phyloP scores from a whole-genome alignment of 2,797 vertebrate genomes.

The Rhinogobio ventralis region DNA sequence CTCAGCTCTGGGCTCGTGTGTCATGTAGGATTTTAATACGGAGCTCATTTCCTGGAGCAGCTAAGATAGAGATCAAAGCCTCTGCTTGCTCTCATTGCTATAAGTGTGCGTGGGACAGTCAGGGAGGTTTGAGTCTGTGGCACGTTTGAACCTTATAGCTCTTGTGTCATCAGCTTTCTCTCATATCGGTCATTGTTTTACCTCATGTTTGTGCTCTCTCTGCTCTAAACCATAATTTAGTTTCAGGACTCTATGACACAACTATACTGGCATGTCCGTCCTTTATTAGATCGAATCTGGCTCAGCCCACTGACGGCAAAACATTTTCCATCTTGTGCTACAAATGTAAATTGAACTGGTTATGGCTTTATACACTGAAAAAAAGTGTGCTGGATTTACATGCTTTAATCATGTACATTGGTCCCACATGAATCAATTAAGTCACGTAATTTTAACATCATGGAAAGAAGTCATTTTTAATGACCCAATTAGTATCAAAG shows the following conservation, averaged over 20 bases:
- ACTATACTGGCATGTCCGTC: slow-evolving; percentile 50
- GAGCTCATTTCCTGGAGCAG: slow-evolving; percentile 65
- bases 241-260: slow-evolving; percentile 48
- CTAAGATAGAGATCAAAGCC: slow-evolving; percentile 63
- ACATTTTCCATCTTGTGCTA: background rate
- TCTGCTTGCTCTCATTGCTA: slow-evolving; percentile 29
- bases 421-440: too few species aligned
- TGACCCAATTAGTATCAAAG: too few species aligned
- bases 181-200: slow-evolving; percentile 47
- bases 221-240: slow-evolving; percentile 42
- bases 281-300: slow-evolving; percentile 30
- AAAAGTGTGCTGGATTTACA: too few species aligned
- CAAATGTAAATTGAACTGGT: background rate
- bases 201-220: slow-evolving; percentile 42
- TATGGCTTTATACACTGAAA: background rate
- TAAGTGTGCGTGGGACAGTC: slow-evolving; percentile 37
- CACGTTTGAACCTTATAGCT: slow-evolving; percentile 14
- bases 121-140: background rate
- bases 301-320: background rate
- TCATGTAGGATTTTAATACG: slow-evolving; percentile 64
- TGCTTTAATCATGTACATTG: too few species aligned
- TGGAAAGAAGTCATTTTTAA: too few species aligned
- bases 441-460: too few species aligned
- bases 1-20: slow-evolving; percentile 60
- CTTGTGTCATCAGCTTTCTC: slow-evolving; percentile 20